Evolutionary conservation across 2,113 vertebrate species (phyloP).

Genomic region (Amphiprion percula): DNA sequence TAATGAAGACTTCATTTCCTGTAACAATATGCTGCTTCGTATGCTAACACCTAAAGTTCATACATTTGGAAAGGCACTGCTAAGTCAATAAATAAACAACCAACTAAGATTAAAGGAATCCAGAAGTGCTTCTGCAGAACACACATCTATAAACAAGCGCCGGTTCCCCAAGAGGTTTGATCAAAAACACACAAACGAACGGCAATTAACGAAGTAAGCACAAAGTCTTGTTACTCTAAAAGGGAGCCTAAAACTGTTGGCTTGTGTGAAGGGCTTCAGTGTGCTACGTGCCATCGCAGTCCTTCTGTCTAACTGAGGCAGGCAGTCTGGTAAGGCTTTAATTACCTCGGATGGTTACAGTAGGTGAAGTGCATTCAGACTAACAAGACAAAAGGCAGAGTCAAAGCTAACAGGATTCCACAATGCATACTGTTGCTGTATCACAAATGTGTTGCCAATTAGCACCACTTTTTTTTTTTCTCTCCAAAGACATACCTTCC

Average conservation of each 20-base stretch:
- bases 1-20: not conserved
- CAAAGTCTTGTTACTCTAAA: constrained; percentile 41
- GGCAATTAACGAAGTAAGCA: constrained; percentile 61
- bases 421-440: constrained; percentile 42
- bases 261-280: constrained; percentile 8
- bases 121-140: constrained; percentile 36
- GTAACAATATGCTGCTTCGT: not conserved
- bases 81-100: constrained; percentile 51
- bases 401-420: constrained; percentile 39
- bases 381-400: constrained; percentile 64
- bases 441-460: constrained; percentile 42
- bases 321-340: constrained; percentile 39
- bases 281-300: constrained; percentile 14
- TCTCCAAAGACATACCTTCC: constrained; percentile 87
- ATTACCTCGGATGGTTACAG: constrained; percentile 60
- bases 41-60: constrained; percentile 14
- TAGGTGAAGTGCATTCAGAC: constrained; percentile 55
- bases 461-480: constrained; percentile 1
- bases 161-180: constrained; percentile 51
- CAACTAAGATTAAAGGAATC: constrained; percentile 61
- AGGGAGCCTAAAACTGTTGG: constrained; percentile 22
- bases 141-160: constrained; percentile 40
- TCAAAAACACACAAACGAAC: constrained; percentile 58
- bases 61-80: constrained; percentile 27
- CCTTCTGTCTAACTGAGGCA: constrained; percentile 27